These are phyloP conservation scores for Dicrostonyx torquatus DNA, from an alignment of 2,797 vertebrate species.

Conservation along the genomic window DNA sequence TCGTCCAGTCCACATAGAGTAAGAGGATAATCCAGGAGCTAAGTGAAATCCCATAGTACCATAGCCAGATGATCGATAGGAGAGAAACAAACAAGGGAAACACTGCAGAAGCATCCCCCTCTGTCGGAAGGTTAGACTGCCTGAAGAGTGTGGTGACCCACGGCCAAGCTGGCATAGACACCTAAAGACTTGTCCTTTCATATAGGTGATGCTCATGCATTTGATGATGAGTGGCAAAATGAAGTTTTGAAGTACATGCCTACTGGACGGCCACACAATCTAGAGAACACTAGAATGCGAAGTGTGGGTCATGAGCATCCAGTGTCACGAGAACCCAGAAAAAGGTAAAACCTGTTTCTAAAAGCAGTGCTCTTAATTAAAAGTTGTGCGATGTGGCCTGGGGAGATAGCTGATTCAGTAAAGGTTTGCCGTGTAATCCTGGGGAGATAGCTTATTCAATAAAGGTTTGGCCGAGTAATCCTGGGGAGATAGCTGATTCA, in stretches of 20 bases:
- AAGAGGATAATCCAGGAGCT: background rate
- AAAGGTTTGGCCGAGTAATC: too few relatives aligned
- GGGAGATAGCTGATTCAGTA: background rate
- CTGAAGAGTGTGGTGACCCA: background rate
- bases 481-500: too few relatives aligned
- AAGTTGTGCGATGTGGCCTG: background rate
- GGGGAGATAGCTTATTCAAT: too few relatives aligned
- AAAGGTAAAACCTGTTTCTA: slow-evolving; percentile 86
- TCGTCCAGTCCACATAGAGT: background rate
- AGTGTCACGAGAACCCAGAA: slow-evolving; percentile 75
- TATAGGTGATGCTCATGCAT: slow-evolving; percentile 92
- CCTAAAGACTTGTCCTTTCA: slow-evolving; percentile 35
- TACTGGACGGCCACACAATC: slow-evolving; percentile 69
- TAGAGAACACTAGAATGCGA: slow-evolving; percentile 83
- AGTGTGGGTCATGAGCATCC: slow-evolving; percentile 81
- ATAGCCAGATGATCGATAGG: background rate
- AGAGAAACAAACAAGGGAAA: background rate
- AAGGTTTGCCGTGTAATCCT: background rate
- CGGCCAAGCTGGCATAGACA: background rate
- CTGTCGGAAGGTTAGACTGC: background rate
- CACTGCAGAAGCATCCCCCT: background rate
- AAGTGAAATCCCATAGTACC: background rate
- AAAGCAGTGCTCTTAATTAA: slow-evolving; percentile 1
- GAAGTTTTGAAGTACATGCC: slow-evolving; percentile 89
- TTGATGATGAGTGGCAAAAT: slow-evolving; percentile 94